Evolutionary conservation across 2,888 invertebrate genomes (phyloP).

Genomic region (Chromoteleia sp.): DNA sequence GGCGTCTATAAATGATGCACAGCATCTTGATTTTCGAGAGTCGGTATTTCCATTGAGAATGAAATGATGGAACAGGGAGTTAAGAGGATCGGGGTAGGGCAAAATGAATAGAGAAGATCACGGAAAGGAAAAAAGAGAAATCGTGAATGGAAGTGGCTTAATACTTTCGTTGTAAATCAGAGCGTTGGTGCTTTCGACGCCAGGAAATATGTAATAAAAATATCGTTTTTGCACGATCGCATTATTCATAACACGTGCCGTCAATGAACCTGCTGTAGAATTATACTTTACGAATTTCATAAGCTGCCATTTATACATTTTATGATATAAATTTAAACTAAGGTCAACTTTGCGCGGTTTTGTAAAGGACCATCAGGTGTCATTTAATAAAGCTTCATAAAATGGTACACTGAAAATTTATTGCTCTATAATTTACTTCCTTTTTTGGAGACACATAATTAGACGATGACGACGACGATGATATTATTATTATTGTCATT

Average conservation of each 20-base stretch:
- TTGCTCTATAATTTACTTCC: background rate
- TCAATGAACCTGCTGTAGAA: slow-evolving; percentile 7
- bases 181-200: slow-evolving; percentile 28
- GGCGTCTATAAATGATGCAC: slow-evolving; percentile 53
- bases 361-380: slow-evolving; percentile 18
- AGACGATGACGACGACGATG: too few relatives aligned
- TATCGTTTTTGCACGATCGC: slow-evolving; percentile 24
- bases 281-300: slow-evolving; percentile 28
- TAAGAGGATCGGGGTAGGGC: slow-evolving; percentile 45
- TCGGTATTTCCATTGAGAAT: slow-evolving; percentile 54
- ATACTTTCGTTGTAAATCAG: slow-evolving; percentile 50
- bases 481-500: too few relatives aligned
- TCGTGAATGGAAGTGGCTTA: slow-evolving; percentile 51
- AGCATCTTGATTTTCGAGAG: slow-evolving; percentile 61
- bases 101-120: slow-evolving; percentile 52
- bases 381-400: slow-evolving; percentile 26
- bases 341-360: slow-evolving; percentile 7
- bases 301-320: slow-evolving; percentile 23
- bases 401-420: slow-evolving; percentile 9
- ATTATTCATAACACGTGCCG: slow-evolving; percentile 26
- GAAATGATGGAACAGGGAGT: slow-evolving; percentile 46
- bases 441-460: too few relatives aligned
- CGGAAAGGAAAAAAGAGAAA: slow-evolving; percentile 28
- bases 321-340: slow-evolving; percentile 13
- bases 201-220: slow-evolving; percentile 44